Conservation (phyloP, 2,888 invertebrate genomes). For the Polylopha cassiicola region DNA sequence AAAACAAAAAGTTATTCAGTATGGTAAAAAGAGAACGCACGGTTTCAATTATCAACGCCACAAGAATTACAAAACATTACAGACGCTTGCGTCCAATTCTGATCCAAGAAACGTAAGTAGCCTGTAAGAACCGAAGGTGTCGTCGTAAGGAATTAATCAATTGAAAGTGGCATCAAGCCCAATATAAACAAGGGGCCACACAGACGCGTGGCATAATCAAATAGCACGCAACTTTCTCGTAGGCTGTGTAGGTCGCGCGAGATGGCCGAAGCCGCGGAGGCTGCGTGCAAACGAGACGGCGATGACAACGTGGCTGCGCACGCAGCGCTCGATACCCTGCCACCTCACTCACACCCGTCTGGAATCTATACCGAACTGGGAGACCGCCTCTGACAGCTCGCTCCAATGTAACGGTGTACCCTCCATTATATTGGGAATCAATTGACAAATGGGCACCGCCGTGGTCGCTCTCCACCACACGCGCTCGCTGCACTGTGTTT, state of each 20-base stretch:
- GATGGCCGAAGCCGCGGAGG: slow-evolving; percentile 32
- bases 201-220: slow-evolving; percentile 63
- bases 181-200: slow-evolving; percentile 72
- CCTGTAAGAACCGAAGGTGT: slow-evolving; percentile 55
- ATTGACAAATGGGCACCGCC: slow-evolving; percentile 66
- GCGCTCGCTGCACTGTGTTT: slow-evolving; percentile 26
- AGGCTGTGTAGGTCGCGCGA: slow-evolving; percentile 49
- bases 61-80: too few relatives aligned
- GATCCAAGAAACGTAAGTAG: slow-evolving; percentile 16
- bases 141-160: slow-evolving; percentile 66
- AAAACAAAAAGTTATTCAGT: too few relatives aligned
- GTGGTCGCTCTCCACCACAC: slow-evolving; percentile 33
- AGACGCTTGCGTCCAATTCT: slow-evolving; percentile 22
- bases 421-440: slow-evolving; percentile 75
- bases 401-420: slow-evolving; percentile 68
- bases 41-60: too few relatives aligned
- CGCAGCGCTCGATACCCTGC: slow-evolving; percentile 60
- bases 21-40: too few relatives aligned
- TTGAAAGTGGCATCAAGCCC: slow-evolving; percentile 69
- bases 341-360: slow-evolving; percentile 46
- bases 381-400: slow-evolving; percentile 67
- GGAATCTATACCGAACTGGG: slow-evolving; percentile 60
- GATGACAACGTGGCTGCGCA: slow-evolving; percentile 52
- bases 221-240: slow-evolving; percentile 58
- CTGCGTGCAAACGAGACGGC: slow-evolving; percentile 45